Conservation (phyloP, 2,888 invertebrate genomes). For the Drosophila koepferae region DNA sequence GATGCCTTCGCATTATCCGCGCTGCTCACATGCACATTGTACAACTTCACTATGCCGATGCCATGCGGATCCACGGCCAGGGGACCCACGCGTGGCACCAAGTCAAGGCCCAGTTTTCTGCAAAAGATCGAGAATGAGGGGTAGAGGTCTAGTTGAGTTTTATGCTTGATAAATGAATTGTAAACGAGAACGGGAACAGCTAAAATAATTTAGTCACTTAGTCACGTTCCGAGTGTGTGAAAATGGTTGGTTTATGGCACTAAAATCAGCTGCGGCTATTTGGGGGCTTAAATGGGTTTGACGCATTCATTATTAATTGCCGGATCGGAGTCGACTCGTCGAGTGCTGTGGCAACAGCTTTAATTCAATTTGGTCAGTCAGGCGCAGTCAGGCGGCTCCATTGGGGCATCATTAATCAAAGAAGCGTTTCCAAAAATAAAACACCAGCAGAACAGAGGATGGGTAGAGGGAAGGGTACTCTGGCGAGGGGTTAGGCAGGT, state of each 20-base stretch:
- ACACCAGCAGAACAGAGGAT: constrained; percentile 12
- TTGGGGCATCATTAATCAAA: constrained; percentile 66
- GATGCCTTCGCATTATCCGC: constrained; percentile 89
- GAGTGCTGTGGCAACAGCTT: constrained; percentile 49
- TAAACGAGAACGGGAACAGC: constrained; percentile 13
- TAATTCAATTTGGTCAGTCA: constrained; percentile 70
- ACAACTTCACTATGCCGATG: constrained; percentile 94
- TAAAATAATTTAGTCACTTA: constrained; percentile 63
- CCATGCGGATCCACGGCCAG: constrained; percentile 96
- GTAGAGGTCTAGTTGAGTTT: constrained; percentile 29
- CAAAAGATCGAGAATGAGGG: constrained; percentile 58
- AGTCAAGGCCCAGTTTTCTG: constrained; percentile 95
- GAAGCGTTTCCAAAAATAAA: constrained; percentile 41
- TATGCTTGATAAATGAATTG: constrained; percentile 7
- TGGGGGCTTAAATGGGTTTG: constrained; percentile 57
- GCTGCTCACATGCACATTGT: constrained; percentile 91
- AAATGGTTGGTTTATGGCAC: constrained; percentile 1
- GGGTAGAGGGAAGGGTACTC: neutral
- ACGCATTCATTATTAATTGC: constrained; percentile 72
- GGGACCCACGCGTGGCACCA: constrained; percentile 95
- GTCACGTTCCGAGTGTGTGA: constrained; percentile 58
- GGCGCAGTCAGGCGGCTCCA: constrained; percentile 46
- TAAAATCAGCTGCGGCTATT: constrained; percentile 55
- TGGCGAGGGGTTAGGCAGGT: neutral
- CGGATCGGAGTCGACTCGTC: constrained; percentile 37